phyloP scores from a whole-genome alignment of 1,140 invertebrate genomes.

The Drosophila ogumai region DNA sequence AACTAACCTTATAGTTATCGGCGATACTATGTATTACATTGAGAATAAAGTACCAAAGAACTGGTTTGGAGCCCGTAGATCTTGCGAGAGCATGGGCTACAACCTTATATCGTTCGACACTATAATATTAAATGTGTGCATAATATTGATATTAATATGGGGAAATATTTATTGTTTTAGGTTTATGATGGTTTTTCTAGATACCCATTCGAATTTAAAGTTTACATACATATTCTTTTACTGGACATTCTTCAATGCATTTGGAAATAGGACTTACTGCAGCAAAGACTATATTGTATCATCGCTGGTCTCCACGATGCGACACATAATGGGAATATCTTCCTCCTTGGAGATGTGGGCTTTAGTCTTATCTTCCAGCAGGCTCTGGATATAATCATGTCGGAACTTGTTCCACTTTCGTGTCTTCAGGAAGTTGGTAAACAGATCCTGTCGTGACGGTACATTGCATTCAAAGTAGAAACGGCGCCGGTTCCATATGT shows the following conservation, averaged over 20 bases:
- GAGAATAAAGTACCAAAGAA: neutral
- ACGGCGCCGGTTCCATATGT: conserved; percentile 87
- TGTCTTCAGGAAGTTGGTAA: conserved; percentile 85
- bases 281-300: neutral
- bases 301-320: conserved; percentile 66
- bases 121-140: too few species aligned
- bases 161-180: neutral
- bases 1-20: neutral
- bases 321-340: conserved; percentile 78
- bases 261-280: too few species aligned
- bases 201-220: neutral
- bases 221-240: neutral
- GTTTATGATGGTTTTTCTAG: neutral
- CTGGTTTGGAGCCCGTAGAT: conserved; percentile 29
- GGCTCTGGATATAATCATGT: conserved; percentile 75
- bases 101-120: conserved; percentile 21
- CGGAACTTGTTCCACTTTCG: conserved; percentile 86
- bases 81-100: conserved; percentile 14
- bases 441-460: conserved; percentile 85
- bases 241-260: too few species aligned
- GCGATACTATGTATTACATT: conserved; percentile 1
- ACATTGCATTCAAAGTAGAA: conserved; percentile 86
- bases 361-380: conserved; percentile 17
- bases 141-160: too few species aligned
- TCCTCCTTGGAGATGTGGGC: conserved; percentile 54